Base-by-base conservation (phyloP, 2,797 vertebrate genomes). In the Anguilla anguilla region DNA sequence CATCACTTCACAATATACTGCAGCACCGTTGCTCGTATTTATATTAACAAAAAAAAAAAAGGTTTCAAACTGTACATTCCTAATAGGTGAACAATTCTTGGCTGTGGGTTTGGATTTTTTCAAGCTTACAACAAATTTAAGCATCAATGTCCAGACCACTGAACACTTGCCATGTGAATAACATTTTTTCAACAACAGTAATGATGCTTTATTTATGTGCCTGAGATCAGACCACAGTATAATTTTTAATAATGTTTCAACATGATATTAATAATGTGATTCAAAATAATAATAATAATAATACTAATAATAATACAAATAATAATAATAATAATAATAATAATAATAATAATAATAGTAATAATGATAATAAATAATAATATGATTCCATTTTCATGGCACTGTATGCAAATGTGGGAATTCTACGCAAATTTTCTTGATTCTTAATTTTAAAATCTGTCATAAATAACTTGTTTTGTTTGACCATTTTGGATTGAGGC, bases 41-140 rank as follows among this genome's bases (percentile, higher is more conserved):
- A 95, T 95, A 94, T 95, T 93, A 95, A 92, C 93, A 85, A 89
- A 92, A 89, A 95, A 85, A 89, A 92, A 89, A 95, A 90, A n/a
- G n/a, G 91, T 92, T 94, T 95, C 89, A 95, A 69, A 96, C 95
- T 96, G 94, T 96, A 96, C 96, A 95, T 96, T 96, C 95, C 95
- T 92, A 89, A 90, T 92, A 94, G 93, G 94, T 96, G 94, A 96
- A 93, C 94, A 95, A 88, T 86, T 89, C 86, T 91, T 93, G 91
- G 91, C 90, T 39, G 82, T 84, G 53, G 87, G 61, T 67, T 51
- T 6, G 89, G 88, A 96, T 95, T 91, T 94, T 95, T 96, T 87
- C 91, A 93, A 94, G 93, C 93, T 95, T 93, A 93, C 92, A 91
- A 89, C 89, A 88, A 90, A 92, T 91, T 88, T 91, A 93, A 90